These are phyloP conservation scores for Mongoloraphidia duomilia DNA, from an alignment of 2,888 invertebrate genomes.

Conservation along the genomic window DNA sequence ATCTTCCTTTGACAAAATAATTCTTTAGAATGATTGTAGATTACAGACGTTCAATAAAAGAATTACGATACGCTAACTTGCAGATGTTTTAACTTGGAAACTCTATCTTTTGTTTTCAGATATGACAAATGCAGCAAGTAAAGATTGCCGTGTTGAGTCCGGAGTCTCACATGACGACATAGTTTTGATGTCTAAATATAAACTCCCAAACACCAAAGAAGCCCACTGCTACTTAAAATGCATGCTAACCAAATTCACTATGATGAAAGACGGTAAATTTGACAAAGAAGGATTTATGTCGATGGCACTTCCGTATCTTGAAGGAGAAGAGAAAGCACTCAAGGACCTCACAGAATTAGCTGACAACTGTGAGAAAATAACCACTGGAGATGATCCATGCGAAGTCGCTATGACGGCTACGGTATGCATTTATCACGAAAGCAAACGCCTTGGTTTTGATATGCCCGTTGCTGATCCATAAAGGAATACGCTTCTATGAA, in stretches of 20 bases:
- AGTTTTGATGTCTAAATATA: constrained; percentile 18
- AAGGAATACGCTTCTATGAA: no score
- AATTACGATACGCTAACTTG: no score
- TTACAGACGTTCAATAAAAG: no score
- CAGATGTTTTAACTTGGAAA: no score
- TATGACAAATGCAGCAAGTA: constrained; percentile 14
- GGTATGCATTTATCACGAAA: constrained; percentile 20
- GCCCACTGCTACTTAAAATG: constrained; percentile 26
- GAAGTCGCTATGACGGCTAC: constrained; percentile 20
- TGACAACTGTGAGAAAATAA: constrained; percentile 22
- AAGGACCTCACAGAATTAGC: constrained; percentile 20
- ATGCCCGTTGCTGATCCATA: no score
- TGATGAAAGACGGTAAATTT: constrained; percentile 25
- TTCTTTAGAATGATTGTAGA: no score
- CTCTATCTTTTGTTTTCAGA: constrained; percentile 5
- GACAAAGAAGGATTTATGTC: constrained; percentile 22
- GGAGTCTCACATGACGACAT: constrained; percentile 24
- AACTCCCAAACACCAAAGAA: constrained; percentile 21
- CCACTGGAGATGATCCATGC: constrained; percentile 20
- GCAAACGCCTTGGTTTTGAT: not conserved
- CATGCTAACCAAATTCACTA: constrained; percentile 20
- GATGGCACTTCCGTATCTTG: constrained; percentile 19
- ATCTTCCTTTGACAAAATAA: no score
- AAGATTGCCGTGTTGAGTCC: constrained; percentile 21
- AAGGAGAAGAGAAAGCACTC: constrained; percentile 20